Evolutionary conservation across 2,888 invertebrate species (phyloP).

Genomic region (Pyrgus malvae): DNA sequence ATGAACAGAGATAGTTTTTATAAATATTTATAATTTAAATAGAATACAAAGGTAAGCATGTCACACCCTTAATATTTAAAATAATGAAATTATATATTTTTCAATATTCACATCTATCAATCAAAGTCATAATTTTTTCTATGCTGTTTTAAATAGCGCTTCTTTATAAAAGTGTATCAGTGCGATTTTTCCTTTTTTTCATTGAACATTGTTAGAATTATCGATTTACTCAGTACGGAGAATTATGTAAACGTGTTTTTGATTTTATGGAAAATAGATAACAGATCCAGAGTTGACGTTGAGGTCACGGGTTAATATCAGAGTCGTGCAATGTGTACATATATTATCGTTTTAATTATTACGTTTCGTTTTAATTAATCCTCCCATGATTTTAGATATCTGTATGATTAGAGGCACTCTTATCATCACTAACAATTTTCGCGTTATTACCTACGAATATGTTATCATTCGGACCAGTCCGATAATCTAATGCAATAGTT

Average conservation of each 20-base stretch:
- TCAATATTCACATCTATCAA: constrained; percentile 5
- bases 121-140: constrained; percentile 12
- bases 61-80: background rate
- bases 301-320: constrained; percentile 13
- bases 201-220: constrained; percentile 10
- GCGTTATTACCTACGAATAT: background rate
- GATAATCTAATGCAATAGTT: too few species aligned
- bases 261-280: constrained; percentile 13
- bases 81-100: background rate
- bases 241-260: constrained; percentile 16
- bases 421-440: background rate
- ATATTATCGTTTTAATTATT: too few species aligned
- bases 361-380: too few species aligned
- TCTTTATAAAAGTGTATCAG: background rate
- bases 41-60: constrained; percentile 2
- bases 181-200: background rate
- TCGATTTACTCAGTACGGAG: constrained; percentile 5
- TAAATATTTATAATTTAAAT: background rate
- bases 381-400: constrained; percentile 1
- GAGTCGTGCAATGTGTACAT: background rate
- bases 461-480: too few species aligned
- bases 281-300: background rate
- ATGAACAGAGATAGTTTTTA: constrained; percentile 9
- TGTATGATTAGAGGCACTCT: background rate
- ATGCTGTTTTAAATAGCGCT: background rate